Percentiles rank a stretch among this genome's conserved stretches.
phyloP scores from a whole-genome alignment of 2,113 vertebrate species.

The Pelecanus crispus region DNA sequence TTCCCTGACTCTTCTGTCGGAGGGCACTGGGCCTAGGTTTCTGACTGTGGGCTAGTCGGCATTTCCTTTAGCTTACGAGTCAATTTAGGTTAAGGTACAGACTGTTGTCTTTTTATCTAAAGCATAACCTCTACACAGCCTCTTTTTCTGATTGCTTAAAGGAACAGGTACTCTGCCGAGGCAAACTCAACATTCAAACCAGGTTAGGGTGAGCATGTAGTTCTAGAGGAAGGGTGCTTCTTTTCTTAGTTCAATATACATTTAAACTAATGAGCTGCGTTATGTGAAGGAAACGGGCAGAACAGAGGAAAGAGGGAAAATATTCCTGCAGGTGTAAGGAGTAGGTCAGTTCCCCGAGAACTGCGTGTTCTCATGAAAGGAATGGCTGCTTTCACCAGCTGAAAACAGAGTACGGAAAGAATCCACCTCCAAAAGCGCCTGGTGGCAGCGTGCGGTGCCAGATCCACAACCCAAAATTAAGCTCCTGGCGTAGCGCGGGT shows the following conservation, averaged over 20 bases:
- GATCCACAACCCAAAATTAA: neutral
- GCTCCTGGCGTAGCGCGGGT: neutral
- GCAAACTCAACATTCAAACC: neutral
- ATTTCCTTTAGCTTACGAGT: neutral
- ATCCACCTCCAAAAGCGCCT: neutral
- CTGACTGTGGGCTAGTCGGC: rapidly evolving
- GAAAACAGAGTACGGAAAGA: rapidly evolving
- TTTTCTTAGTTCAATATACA: neutral
- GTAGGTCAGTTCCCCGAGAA: neutral
- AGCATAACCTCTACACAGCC: neutral
- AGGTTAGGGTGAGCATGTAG: neutral
- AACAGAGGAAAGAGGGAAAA: neutral
- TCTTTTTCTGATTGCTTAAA: neutral
- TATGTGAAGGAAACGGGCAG: neutral
- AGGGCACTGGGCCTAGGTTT: neutral
- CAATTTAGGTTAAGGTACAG: neutral
- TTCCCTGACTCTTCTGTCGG: neutral
- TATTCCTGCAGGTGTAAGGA: neutral
- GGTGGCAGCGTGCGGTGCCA: neutral
- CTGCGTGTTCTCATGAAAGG: neutral
- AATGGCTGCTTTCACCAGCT: neutral
- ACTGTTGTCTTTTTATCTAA: neutral
- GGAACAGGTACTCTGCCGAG: neutral
- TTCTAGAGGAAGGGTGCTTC: neutral
- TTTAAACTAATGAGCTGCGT: neutral